Evolutionary conservation across 2,888 invertebrate genomes (phyloP), one percentile per base, ranked within the genome.

Genomic region (Mystacides longicornis): DNA sequence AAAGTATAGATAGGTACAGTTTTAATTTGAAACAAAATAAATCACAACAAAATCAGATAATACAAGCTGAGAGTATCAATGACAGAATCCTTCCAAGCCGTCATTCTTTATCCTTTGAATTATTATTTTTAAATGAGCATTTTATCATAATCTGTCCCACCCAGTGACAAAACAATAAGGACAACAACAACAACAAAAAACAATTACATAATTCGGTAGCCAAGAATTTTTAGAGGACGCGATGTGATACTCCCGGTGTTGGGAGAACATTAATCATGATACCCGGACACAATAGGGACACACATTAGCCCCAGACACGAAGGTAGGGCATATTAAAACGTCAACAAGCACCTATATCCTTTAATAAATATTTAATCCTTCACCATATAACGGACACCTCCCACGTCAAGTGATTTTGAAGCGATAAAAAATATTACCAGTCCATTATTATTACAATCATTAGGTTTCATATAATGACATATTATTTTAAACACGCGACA

Each of bases 251-350:
- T 54, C 31, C 50, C 20, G 50, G 54, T 54, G 23, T 54, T 50
- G 22, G 3, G 27, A 51, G 46, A 37, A 33, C 57, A 60, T 60
- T 57, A 60, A 60, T 60, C 60, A 60, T 58, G 49, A 52, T 48
- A 43, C 42, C 52, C 50, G 31, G 60, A 58, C 58, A 60, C 58
- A 60, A 52, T 55, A 58, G 52, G 11, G 7, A 27, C 27, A 27
- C 27, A 27, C 37, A 37, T 37, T 37, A 7, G 3, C 16, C 37
- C 16, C 16, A n/a, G 37, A 37, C 37, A 37, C 27, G 52, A 52
- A 49, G 56, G 58, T 58, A 58, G 45, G 53, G 20, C 55, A 51
- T 53, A 58, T 60, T 58, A 60, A 60, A 58, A 55, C 57, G 57
- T 60, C 60, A 57, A 55, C 60, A 53, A 50, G n/a, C 14, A 37